These are phyloP conservation scores for Drosophila navojoa DNA, from an alignment of 1,140 invertebrate genomes.

Conservation along the genomic window DNA sequence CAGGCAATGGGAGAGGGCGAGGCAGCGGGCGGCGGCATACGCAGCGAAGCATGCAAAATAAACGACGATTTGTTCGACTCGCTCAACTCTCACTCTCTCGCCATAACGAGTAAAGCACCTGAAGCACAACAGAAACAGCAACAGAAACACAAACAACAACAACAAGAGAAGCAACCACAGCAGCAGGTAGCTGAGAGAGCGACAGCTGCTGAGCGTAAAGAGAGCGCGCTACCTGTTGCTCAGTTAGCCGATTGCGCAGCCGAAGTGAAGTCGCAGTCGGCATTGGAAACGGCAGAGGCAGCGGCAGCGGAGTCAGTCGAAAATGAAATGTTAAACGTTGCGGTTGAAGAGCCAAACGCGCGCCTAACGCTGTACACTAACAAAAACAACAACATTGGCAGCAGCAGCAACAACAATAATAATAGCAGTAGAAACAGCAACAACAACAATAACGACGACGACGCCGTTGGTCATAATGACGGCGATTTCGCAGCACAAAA, in stretches of 20 bases:
- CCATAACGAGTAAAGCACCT: slow-evolving; percentile 64
- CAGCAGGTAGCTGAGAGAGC: slow-evolving; percentile 50
- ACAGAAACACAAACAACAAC: slow-evolving; percentile 21
- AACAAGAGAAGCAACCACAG: slow-evolving; percentile 33
- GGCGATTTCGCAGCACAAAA: slow-evolving; percentile 77
- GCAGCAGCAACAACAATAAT: not conserved
- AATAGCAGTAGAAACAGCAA: slow-evolving; percentile 16
- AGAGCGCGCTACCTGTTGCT: slow-evolving; percentile 59
- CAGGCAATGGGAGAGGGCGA: slow-evolving; percentile 6
- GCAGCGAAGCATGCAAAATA: slow-evolving; percentile 82
- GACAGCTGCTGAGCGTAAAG: slow-evolving; percentile 17
- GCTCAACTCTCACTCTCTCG: slow-evolving; percentile 58
- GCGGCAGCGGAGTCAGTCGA: slow-evolving; percentile 65
- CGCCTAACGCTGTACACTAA: slow-evolving; percentile 42
- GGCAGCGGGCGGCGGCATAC: slow-evolving; percentile 35
- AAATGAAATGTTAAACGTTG: slow-evolving; percentile 83
- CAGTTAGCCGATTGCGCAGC: slow-evolving; percentile 54
- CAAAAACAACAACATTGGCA: slow-evolving; percentile 31
- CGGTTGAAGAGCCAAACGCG: slow-evolving; percentile 76
- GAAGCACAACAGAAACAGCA: slow-evolving; percentile 36
- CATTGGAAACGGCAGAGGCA: slow-evolving; percentile 28
- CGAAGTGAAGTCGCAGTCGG: slow-evolving; percentile 54
- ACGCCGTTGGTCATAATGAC: slow-evolving; percentile 63
- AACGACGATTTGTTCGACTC: slow-evolving; percentile 60
- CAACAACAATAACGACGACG: slow-evolving; percentile 34